Evolutionary conservation across 1,140 invertebrate genomes (phyloP).

Genomic region (Asobara japonica): DNA sequence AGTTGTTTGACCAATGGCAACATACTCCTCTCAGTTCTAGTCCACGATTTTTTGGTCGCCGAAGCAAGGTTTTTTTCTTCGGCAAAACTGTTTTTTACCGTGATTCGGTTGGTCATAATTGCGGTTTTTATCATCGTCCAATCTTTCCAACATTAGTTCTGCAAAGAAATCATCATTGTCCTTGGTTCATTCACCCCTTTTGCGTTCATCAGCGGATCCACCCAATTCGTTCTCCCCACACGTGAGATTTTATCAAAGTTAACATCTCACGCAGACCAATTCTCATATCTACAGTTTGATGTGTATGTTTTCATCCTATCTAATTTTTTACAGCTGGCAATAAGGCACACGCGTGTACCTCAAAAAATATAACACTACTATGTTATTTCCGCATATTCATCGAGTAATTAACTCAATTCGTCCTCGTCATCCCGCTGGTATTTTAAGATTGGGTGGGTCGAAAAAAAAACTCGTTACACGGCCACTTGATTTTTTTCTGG

Average conservation of each 20-base stretch:
- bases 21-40: too few species aligned
- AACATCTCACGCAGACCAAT: neutral
- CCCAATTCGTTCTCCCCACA: constrained; percentile 4
- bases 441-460: neutral
- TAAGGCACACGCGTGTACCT: neutral
- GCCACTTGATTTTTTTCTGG: neutral
- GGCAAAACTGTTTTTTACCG: too few species aligned
- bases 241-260: neutral
- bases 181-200: constrained; percentile 19
- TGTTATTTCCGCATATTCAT: constrained; percentile 12
- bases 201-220: constrained; percentile 1
- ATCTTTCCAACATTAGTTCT: neutral
- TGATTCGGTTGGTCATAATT: too few species aligned
- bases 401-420: constrained; percentile 30
- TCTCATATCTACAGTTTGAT: neutral
- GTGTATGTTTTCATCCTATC: neutral
- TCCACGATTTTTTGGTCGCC: too few species aligned
- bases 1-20: too few species aligned
- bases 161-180: constrained; percentile 17
- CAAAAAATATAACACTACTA: neutral
- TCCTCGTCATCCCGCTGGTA: constrained; percentile 16
- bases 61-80: too few species aligned
- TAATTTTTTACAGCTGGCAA: neutral
- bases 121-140: too few species aligned
- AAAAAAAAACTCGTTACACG: neutral